phyloP scores from a whole-genome alignment of 2,888 invertebrate species.

The Ophraella communa region DNA sequence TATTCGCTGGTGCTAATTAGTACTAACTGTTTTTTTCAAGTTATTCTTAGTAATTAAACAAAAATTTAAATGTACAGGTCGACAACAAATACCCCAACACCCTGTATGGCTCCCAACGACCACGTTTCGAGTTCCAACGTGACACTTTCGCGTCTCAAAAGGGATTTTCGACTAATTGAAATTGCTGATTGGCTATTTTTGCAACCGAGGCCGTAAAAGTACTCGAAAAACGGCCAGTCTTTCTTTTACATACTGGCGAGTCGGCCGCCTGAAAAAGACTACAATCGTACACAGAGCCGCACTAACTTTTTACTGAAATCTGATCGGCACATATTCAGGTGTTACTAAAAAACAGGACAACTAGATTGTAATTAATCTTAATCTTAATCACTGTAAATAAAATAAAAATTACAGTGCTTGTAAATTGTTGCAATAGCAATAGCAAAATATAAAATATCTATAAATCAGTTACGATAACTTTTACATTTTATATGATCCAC shows the following conservation, averaged over 20 bases:
- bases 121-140: conserved; percentile 18
- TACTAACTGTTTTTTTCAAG: not conserved
- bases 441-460: too few species aligned
- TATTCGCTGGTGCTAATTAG: not conserved
- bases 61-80: conserved; percentile 4
- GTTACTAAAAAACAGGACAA: too few species aligned
- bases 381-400: too few species aligned
- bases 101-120: conserved; percentile 15
- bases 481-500: too few species aligned
- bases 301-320: not conserved
- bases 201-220: conserved; percentile 20
- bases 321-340: not conserved
- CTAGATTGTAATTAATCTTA: too few species aligned
- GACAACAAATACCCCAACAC: conserved; percentile 10
- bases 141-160: conserved; percentile 30
- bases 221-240: conserved; percentile 20
- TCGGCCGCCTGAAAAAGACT: conserved; percentile 32
- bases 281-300: not conserved
- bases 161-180: conserved; percentile 28
- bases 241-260: conserved; percentile 23
- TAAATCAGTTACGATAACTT: too few species aligned
- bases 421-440: too few species aligned
- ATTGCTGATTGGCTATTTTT: conserved; percentile 29
- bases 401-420: too few species aligned
- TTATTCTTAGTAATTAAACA: not conserved